A percentile compares a stretch with the other conserved stretches of the same genome.
Evolutionary conservation across 2,888 invertebrate genomes (phyloP).

Genomic region (Cephalotes varians): DNA sequence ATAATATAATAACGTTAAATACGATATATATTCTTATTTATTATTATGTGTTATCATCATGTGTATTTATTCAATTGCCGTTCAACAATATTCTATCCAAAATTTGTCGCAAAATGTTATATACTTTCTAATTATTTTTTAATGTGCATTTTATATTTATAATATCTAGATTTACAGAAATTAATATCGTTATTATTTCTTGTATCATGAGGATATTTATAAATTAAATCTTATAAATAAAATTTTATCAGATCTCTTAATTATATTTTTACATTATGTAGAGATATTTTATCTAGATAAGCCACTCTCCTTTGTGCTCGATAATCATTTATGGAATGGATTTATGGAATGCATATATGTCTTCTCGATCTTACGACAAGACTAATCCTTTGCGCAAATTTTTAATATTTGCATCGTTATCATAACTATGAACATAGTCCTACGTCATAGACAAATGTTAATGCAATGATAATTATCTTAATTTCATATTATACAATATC

Average conservation of each 20-base stretch:
- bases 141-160: neutral
- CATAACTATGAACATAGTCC: neutral
- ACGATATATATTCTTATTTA: too few species aligned
- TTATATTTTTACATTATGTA: neutral
- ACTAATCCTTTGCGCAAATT: neutral
- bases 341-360: neutral
- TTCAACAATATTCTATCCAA: neutral
- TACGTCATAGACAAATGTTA: constrained; percentile 6
- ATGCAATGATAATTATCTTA: neutral
- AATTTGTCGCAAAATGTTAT: neutral
- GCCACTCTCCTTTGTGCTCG: neutral
- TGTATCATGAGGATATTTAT: neutral
- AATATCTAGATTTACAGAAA: neutral
- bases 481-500: neutral
- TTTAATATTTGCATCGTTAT: neutral
- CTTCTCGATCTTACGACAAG: constrained; percentile 1
- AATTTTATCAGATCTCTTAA: neutral
- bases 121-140: neutral
- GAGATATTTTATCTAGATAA: neutral
- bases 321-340: constrained; percentile 2
- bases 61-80: neutral
- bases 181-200: neutral
- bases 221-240: neutral
- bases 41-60: neutral
- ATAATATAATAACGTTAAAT: too few species aligned